Evolutionary conservation across 2,113 vertebrate genomes (phyloP).

Genomic region (Rhegmatorhina hoffmannsi): DNA sequence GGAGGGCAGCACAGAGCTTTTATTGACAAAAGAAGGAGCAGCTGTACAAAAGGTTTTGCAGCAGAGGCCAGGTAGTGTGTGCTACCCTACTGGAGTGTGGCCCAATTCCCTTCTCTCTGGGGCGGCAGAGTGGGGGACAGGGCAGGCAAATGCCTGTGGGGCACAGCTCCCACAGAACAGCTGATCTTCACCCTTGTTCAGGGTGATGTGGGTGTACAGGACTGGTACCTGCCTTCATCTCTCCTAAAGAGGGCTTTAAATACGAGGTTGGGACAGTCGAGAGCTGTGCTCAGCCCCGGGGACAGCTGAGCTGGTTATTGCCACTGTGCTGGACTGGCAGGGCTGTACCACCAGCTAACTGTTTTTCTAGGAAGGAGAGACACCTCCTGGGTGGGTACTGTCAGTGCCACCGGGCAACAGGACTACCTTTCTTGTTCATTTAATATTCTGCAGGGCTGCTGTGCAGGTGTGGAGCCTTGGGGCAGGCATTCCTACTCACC

Average conservation of each 20-base stretch:
- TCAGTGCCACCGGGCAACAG: accelerated
- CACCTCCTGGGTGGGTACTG: background rate
- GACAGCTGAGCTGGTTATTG: background rate
- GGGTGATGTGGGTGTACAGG: background rate
- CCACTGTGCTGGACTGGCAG: background rate
- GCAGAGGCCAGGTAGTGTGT: accelerated
- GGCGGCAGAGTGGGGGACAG: background rate
- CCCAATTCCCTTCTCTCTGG: background rate
- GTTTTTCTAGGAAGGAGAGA: background rate
- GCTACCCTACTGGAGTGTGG: background rate
- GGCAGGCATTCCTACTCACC: accelerated
- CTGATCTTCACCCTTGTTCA: background rate
- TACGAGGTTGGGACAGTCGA: background rate
- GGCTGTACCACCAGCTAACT: background rate
- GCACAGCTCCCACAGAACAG: background rate
- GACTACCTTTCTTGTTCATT: background rate
- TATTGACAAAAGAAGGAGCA: background rate
- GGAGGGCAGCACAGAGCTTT: background rate
- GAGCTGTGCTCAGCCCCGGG: background rate
- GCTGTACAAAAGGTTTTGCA: background rate
- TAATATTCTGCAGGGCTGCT: background rate
- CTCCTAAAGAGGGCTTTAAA: background rate
- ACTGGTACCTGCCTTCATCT: background rate
- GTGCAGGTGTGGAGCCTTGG: background rate
- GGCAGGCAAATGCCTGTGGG: background rate